Conservation (phyloP, 2,888 invertebrate genomes). For the Eupeodes latifasciatus region DNA sequence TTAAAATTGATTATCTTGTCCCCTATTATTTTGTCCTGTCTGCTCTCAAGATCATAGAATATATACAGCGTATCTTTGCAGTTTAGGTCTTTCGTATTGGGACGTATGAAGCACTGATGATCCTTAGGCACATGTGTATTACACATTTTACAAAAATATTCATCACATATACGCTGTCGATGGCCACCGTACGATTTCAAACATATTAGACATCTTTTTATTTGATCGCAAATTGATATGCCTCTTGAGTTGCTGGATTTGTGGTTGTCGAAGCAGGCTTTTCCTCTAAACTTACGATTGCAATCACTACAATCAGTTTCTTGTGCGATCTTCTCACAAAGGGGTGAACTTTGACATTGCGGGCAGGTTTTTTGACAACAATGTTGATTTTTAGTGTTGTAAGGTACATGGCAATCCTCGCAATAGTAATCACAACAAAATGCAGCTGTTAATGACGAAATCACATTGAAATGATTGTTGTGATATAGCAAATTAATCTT, state of each 20-base stretch:
- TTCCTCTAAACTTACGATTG: slow-evolving; percentile 9
- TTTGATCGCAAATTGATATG: neutral
- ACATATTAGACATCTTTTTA: neutral
- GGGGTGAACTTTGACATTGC: too few species aligned
- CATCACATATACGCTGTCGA: neutral
- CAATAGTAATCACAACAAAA: too few species aligned
- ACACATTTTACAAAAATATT: slow-evolving; percentile 5
- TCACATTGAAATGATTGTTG: too few species aligned
- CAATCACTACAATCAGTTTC: neutral
- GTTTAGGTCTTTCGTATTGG: neutral
- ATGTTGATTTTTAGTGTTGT: too few species aligned
- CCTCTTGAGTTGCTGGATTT: neutral
- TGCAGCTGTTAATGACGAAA: too few species aligned
- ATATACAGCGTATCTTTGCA: neutral
- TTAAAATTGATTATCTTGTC: too few species aligned
- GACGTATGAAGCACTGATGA: neutral
- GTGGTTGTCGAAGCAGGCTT: neutral
- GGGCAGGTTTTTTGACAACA: too few species aligned
- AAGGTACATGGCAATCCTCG: too few species aligned
- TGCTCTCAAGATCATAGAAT: neutral
- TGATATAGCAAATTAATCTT: too few species aligned
- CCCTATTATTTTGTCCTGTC: neutral
- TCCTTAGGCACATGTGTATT: neutral
- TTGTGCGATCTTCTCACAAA: neutral
- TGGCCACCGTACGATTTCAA: neutral